Evolutionary conservation across 2,888 invertebrate genomes (phyloP).

Genomic region (Acanthosepion esculentum): DNA sequence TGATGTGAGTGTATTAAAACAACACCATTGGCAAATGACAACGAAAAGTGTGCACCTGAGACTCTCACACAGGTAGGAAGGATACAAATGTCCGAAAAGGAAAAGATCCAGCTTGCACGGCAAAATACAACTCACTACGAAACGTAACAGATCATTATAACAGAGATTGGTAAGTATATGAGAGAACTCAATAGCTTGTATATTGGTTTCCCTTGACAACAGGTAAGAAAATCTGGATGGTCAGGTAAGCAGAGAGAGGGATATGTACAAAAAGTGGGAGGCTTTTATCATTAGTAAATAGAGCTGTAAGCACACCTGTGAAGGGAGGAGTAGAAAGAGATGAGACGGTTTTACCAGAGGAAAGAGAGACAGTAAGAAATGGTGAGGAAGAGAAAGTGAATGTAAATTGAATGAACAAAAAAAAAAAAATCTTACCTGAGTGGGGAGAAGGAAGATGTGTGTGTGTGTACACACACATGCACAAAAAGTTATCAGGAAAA

Average conservation of each 20-base stretch:
- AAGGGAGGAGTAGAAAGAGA: too few relatives aligned
- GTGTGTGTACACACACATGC: too few relatives aligned
- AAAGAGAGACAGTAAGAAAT: too few relatives aligned
- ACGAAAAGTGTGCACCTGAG: background rate
- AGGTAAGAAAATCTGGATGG: background rate
- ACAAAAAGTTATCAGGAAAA: too few relatives aligned
- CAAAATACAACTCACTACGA: background rate
- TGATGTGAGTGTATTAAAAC: too few relatives aligned
- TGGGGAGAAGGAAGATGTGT: too few relatives aligned
- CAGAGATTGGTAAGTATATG: background rate
- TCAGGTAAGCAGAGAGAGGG: background rate
- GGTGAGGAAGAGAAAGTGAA: too few relatives aligned
- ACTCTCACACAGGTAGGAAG: background rate
- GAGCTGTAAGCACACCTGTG: too few relatives aligned
- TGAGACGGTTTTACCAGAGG: too few relatives aligned
- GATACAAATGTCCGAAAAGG: background rate
- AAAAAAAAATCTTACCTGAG: too few relatives aligned
- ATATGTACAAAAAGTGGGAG: background rate
- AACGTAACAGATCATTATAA: background rate
- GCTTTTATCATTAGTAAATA: background rate
- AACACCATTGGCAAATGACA: too few relatives aligned
- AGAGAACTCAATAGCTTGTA: background rate
- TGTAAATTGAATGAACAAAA: too few relatives aligned
- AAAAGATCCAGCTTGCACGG: background rate
- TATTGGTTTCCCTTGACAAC: background rate